A percentile compares a stretch with the other conserved stretches of the same genome.
These are phyloP conservation scores for Mallateleia sp. DNA, from an alignment of 2,888 invertebrate species.

Conservation along the genomic window DNA sequence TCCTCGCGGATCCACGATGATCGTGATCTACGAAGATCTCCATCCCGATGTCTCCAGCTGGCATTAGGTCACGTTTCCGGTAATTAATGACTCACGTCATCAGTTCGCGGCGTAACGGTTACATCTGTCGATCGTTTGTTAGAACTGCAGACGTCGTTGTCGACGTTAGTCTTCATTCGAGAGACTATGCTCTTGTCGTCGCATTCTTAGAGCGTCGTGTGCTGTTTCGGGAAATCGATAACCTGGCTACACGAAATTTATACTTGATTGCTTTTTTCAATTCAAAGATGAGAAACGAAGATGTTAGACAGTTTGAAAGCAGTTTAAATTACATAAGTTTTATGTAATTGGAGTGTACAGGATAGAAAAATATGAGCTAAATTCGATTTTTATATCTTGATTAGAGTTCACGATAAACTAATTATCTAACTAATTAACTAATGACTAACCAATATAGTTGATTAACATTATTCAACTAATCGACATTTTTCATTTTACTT, in stretches of 20 bases:
- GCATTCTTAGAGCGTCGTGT: conserved; percentile 33
- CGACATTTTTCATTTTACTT: too few relatives aligned
- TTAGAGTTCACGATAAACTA: too few relatives aligned
- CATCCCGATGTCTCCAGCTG: conserved; percentile 74
- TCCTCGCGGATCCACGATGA: conserved; percentile 82
- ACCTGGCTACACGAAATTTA: conserved; percentile 36
- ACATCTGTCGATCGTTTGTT: conserved; percentile 86
- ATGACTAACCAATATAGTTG: too few relatives aligned
- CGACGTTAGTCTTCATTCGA: conserved; percentile 54
- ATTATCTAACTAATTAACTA: too few relatives aligned
- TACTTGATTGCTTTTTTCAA: conserved; percentile 3
- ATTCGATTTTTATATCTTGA: too few relatives aligned
- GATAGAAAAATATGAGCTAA: too few relatives aligned
- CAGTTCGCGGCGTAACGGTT: conserved; percentile 82
- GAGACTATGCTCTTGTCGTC: conserved; percentile 45
- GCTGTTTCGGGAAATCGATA: conserved; percentile 37
- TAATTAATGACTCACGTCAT: conserved; percentile 88
- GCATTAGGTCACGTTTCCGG: conserved; percentile 87
- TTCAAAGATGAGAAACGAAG: not conserved
- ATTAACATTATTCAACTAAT: too few relatives aligned
- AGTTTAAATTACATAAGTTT: not conserved
- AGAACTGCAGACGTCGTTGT: conserved; percentile 63
- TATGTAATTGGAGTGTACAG: not conserved
- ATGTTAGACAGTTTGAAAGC: not conserved
- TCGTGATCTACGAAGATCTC: conserved; percentile 86